Base-by-base conservation (phyloP, 2,888 invertebrate species). In the Parnassius orleans region DNA sequence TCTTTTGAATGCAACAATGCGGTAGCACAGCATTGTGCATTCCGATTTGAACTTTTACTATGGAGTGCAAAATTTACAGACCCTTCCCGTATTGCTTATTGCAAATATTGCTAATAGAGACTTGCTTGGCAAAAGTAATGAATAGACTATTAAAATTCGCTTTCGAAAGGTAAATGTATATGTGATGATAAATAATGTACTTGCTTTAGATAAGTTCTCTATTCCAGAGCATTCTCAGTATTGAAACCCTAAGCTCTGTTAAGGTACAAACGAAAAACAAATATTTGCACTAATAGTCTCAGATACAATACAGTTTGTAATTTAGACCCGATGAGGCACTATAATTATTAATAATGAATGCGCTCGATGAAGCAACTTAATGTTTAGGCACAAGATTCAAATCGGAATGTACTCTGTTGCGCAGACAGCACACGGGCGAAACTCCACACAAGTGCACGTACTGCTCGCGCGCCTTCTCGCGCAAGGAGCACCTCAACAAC, bases 401-500 rank as follows among this genome's bases (percentile, higher is more conserved):
- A 87, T 89, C 88, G 89, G 89, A 88, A 90, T 88, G 89, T 87
- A 81, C 86, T 84, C 73, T 86, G 82, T 83, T 83, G 81, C 75
- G 86, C 88, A 92, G 95, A 87, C 95, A 95, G 87, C 96, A 96
- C 84, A 96, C 95, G 76, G 96, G 95, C 75, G 95, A 95, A 92
- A 95, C 95, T 74, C 95, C 95, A 76, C 95, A 95, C 88, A 93
- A 95, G 85, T 95, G 95, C 83, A 94, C 95, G 90, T 86, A 68
- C 80, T 90, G 92, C 74, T 80, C 89, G 77, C 88, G 90, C 72
- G 84, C 87, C 72, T 92, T 91, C 90, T 95, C 96, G 73, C 93
- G 96, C 78, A 96, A 96, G 92, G 96, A 96, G 87, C 96, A 97
- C 81, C 96, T 96, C 84, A 96, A 95, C 93, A 96, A 96, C 91